Evolutionary conservation across 1,140 invertebrate genomes (phyloP).

Genomic region (Brachionus angularis): DNA sequence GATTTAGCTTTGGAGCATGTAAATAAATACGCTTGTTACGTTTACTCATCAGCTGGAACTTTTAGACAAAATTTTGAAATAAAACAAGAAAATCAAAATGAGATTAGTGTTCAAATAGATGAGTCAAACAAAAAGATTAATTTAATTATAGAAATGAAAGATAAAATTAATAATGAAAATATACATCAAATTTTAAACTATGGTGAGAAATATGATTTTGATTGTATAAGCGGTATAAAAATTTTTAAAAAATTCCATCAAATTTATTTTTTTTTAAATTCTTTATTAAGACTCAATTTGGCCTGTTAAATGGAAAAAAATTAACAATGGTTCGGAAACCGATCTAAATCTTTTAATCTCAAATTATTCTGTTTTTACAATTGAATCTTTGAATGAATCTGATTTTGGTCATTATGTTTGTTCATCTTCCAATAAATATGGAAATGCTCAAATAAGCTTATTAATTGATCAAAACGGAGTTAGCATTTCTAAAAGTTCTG

Average conservation of each 20-base stretch:
- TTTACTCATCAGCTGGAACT: slow-evolving; percentile 1
- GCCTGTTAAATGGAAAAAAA: slow-evolving; percentile 40
- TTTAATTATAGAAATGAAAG: not conserved
- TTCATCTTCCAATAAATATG: not conserved
- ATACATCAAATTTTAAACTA: not conserved
- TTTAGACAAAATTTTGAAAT: slow-evolving; percentile 14
- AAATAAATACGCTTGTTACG: slow-evolving; percentile 3
- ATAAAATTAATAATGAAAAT: not conserved
- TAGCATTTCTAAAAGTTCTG: no score
- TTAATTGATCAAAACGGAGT: not conserved
- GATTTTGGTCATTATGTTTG: slow-evolving; percentile 10
- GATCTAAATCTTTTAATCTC: not conserved
- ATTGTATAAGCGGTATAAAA: not conserved
- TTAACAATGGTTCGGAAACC: slow-evolving; percentile 1
- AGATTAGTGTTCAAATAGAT: not conserved
- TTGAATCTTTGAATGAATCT: not conserved
- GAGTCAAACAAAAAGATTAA: slow-evolving; percentile 2
- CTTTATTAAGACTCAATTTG: slow-evolving; percentile 29
- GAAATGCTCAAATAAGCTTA: not conserved
- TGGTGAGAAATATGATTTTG: slow-evolving; percentile 10
- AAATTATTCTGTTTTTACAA: not conserved
- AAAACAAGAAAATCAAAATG: not conserved
- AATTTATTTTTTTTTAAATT: not conserved
- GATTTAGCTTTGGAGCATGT: not conserved
- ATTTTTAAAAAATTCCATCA: no score